These are phyloP conservation scores for Unio delphinus DNA, from an alignment of 2,888 invertebrate species.

Conservation along the genomic window DNA sequence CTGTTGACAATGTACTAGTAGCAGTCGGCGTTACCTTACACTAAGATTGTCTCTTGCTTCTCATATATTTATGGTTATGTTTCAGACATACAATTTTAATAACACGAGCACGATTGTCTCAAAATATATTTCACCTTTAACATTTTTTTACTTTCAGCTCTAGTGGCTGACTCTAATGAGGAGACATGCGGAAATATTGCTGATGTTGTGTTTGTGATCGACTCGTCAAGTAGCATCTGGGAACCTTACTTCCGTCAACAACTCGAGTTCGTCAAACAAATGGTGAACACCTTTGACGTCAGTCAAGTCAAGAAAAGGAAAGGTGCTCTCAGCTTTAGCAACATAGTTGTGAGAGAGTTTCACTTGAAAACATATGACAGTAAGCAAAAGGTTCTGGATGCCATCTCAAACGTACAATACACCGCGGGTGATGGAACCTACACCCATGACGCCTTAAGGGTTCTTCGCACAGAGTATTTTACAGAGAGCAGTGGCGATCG, in stretches of 20 bases:
- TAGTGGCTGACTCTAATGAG: too few species aligned
- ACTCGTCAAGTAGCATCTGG: conserved; percentile 49
- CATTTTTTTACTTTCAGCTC: too few species aligned
- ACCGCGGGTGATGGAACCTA: conserved; percentile 24
- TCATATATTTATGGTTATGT: too few species aligned
- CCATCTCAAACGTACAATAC: conserved; percentile 25
- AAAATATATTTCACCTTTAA: too few species aligned
- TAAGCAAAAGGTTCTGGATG: conserved; percentile 19
- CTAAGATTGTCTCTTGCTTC: too few species aligned
- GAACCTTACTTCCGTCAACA: conserved; percentile 42
- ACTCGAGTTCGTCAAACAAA: conserved; percentile 27
- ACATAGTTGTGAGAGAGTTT: conserved; percentile 27
- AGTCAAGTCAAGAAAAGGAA: conserved; percentile 23
- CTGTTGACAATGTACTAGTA: too few species aligned
- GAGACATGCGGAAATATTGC: conserved; percentile 5
- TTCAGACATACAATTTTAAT: too few species aligned
- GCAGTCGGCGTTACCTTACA: too few species aligned
- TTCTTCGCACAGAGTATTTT: conserved; percentile 8
- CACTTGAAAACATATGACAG: conserved; percentile 22
- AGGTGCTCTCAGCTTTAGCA: conserved; percentile 32
- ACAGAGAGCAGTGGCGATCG: too few species aligned
- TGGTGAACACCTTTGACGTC: conserved; percentile 32
- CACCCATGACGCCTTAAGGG: conserved; percentile 28
- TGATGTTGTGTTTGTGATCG: conserved; percentile 31
- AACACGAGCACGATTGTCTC: too few species aligned